A percentile compares a stretch with the other conserved stretches of the same genome.
Conservation (phyloP, 2,888 invertebrate genomes). For the Lapara coniferarum region DNA sequence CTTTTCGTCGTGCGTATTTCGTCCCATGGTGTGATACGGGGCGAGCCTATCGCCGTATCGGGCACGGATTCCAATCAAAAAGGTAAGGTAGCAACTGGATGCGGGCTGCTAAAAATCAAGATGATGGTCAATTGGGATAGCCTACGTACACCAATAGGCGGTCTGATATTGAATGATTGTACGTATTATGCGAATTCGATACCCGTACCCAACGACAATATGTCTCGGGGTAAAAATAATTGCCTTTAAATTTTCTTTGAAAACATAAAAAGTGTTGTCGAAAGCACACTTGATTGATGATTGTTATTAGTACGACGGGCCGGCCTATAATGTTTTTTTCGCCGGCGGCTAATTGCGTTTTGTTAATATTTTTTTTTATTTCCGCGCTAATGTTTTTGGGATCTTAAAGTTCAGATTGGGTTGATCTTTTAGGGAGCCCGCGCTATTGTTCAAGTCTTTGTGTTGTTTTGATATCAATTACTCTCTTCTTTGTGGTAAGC, state of each 20-base stretch:
- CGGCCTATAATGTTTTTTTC: conserved; percentile 39
- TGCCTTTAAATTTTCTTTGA: conserved; percentile 39
- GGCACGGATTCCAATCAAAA: no score
- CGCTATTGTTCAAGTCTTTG: no score
- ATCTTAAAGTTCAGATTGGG: conserved; percentile 25
- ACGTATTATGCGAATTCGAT: not conserved
- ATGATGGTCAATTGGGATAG: no score
- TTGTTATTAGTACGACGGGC: conserved; percentile 52
- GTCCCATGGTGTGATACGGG: no score
- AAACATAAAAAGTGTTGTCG: conserved; percentile 34
- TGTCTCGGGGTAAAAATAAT: conserved; percentile 2
- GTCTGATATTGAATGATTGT: no score
- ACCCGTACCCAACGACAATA: conserved; percentile 25
- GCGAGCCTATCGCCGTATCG: no score
- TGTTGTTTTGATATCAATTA: no score
- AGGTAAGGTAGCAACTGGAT: no score
- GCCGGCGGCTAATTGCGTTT: conserved; percentile 44
- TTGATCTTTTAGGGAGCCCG: not conserved
- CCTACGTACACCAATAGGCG: no score
- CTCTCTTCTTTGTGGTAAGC: no score
- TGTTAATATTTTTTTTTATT: conserved; percentile 45
- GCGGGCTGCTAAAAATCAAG: no score
- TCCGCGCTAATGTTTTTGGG: conserved; percentile 30
- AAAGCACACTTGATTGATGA: conserved; percentile 57
- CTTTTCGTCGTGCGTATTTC: no score